Evolutionary conservation across 2,113 vertebrate species (phyloP), one percentile per base, ranked within the genome.

Genomic region (Thryonomys swinderianus): DNA sequence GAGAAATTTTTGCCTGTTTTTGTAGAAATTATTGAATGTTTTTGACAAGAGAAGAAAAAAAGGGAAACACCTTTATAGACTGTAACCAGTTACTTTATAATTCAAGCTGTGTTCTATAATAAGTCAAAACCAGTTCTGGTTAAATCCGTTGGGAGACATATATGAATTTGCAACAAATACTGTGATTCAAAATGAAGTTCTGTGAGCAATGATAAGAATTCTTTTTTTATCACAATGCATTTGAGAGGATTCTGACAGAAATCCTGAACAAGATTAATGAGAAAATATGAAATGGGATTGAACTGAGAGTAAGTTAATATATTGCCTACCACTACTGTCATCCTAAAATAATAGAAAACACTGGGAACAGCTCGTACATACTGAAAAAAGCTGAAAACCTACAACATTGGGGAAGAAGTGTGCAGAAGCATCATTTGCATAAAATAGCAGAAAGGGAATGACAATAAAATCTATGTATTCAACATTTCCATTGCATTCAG

Each of bases 241-340:
- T 92, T 80, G 83, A 88, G 82, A 97, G 85, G 42, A 94, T 82
- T 32, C 45, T 86, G 93, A 93, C 37, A 96, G 91, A 94, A 96
- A 90, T 79, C 45, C 78, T 42, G 79, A 83, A 93, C 34, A 94
- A 94, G 86, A 94, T 84, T 88, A 94, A 94, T 76, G 51, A 78
- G 25, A 73, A 95, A 85, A 91, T 91, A 86, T 71, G 40, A 95
- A 96, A 96, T 30, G 57, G 40, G 37, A 86, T 6, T 95, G 85
- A 88, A 83, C 34, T 53, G 23, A 85, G 57, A 81, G 51, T 76
- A 21, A 83, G 45, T 45, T 86, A 94, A 93, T 79, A 85, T 40
- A 80, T 48, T 94, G 82, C 85, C 37, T 85, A 21, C 40, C 2
- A 69, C 11, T 12, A 62, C n/a, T 48, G 45, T 91, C 42, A 80